A percentile compares a stretch with the other conserved stretches of the same genome.
These are phyloP conservation scores for Osmoderma eremita DNA, from an alignment of 2,888 invertebrate genomes.

Conservation along the genomic window DNA sequence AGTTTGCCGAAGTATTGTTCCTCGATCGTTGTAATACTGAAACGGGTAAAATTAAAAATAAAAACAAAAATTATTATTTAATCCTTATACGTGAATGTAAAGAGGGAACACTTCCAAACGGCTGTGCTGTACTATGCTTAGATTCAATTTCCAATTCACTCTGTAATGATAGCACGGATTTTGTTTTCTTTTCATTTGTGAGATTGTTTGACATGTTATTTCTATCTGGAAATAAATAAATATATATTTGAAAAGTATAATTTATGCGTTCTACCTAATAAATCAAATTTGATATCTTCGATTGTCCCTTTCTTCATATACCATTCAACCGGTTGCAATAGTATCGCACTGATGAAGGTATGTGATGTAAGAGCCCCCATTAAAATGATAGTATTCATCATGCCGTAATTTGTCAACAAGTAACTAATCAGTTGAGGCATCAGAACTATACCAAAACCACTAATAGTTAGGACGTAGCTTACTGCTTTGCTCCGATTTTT, in stretches of 20 bases:
- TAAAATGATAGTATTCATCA: slow-evolving; percentile 71
- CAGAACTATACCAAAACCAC: slow-evolving; percentile 72
- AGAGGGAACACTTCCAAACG: slow-evolving; percentile 1
- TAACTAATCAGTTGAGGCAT: slow-evolving; percentile 71
- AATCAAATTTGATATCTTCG: slow-evolving; percentile 11
- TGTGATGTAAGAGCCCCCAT: slow-evolving; percentile 72
- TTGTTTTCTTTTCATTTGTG: neutral
- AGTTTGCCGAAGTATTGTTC: neutral
- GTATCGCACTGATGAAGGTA: slow-evolving; percentile 68
- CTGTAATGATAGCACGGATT: neutral
- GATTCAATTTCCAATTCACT: neutral
- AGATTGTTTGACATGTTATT: no score
- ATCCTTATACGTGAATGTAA: neutral
- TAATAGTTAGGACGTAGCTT: slow-evolving; percentile 72
- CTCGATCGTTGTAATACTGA: neutral
- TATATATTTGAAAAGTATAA: no score
- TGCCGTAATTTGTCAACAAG: slow-evolving; percentile 68
- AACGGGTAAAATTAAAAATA: neutral
- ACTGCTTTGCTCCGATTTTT: slow-evolving; percentile 71
- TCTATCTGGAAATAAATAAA: no score
- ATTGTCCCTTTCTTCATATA: slow-evolving; percentile 64
- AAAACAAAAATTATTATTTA: neutral
- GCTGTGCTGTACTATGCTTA: neutral
- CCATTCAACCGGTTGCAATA: slow-evolving; percentile 76
- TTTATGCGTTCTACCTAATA: no score